phyloP scores from a whole-genome alignment of 2,888 invertebrate genomes.

The Apodemia zela region DNA sequence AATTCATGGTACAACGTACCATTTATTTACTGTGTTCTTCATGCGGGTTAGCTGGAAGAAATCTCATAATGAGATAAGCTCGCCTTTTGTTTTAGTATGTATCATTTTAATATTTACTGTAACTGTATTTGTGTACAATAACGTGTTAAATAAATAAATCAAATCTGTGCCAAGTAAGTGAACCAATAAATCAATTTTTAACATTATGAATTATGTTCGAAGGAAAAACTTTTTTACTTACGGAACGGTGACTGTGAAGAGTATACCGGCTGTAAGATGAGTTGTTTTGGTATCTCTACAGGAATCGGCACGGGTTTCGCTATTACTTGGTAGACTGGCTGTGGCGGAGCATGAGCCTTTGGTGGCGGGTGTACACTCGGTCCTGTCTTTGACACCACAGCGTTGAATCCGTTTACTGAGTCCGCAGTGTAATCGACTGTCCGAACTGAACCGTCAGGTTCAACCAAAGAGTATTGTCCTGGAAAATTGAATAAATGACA shows the following conservation, averaged over 20 bases:
- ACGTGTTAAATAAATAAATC: too few species aligned
- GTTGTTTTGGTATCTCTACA: conserved; percentile 49
- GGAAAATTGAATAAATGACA: conserved; percentile 34
- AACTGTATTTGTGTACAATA: too few species aligned
- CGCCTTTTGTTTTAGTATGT: too few species aligned
- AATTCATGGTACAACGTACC: too few species aligned
- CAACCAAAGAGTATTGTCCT: conserved; percentile 77
- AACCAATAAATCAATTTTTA: too few species aligned
- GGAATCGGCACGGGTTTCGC: conserved; percentile 60
- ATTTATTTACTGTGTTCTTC: too few species aligned
- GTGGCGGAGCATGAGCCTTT: conserved; percentile 32
- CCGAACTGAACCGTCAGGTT: conserved; percentile 75
- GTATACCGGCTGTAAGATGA: conserved; percentile 42
- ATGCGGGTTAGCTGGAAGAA: too few species aligned
- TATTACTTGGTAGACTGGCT: conserved; percentile 45
- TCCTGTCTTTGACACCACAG: conserved; percentile 74
- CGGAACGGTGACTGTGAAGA: conserved; percentile 44
- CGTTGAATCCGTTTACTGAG: conserved; percentile 79
- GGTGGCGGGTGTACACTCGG: conserved; percentile 69
- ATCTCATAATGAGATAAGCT: too few species aligned
- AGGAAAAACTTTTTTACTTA: conserved; percentile 36
- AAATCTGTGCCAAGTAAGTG: too few species aligned
- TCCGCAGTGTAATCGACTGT: conserved; percentile 82
- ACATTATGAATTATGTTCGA: too few species aligned
- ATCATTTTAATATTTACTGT: too few species aligned